Evolutionary conservation across 2,797 vertebrate species (phyloP), one percentile per base, ranked within the genome.

Genomic region (Hirundo rustica): DNA sequence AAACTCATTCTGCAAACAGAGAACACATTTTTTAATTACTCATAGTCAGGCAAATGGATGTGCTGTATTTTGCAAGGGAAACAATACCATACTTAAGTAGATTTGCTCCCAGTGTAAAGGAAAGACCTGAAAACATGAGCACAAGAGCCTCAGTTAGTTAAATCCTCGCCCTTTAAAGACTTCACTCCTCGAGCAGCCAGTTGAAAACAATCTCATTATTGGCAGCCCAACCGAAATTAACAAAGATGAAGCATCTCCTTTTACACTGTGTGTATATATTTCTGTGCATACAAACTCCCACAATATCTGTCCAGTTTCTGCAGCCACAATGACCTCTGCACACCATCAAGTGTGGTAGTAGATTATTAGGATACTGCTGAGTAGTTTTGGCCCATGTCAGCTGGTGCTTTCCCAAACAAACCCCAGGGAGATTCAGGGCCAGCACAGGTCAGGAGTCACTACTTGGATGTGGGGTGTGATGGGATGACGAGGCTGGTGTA

Each of bases 1-100:
- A 40, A 61, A 55, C 32, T 72, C 44, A 36, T 61, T 86, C 45
- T 67, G 53, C 76, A 94, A 92, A 81, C 22, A 67, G 53, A 73
- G 38, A 89, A 78, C 11, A 5, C 21, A 57, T 76, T 93, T 88
- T 71, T 58, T 80, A 93, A 84, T 91, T 73, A 82, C 57, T 76
- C 10, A 32, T 8, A 70, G 51, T 53, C 74, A 94, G 83, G 61
- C 25, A 85, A 92, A 88, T 34, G n/a, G 58, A 77, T 77, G 36
- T 66, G 38, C n/a, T 66, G 1, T 10, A 34, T 76, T 93, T 78
- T 82, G 53, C 51, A 86, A 7, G 17, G 19, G n/a, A 82, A 95
- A 81, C 22, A 50, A 5, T 11, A 67, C 38, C 7, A 60, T 10
- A 36, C 7, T 58, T 25, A 5, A 40, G n/a, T 29, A 79, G 45